Base-by-base conservation (phyloP, 2,797 vertebrate genomes). In the Crocodylus rhombifer region DNA sequence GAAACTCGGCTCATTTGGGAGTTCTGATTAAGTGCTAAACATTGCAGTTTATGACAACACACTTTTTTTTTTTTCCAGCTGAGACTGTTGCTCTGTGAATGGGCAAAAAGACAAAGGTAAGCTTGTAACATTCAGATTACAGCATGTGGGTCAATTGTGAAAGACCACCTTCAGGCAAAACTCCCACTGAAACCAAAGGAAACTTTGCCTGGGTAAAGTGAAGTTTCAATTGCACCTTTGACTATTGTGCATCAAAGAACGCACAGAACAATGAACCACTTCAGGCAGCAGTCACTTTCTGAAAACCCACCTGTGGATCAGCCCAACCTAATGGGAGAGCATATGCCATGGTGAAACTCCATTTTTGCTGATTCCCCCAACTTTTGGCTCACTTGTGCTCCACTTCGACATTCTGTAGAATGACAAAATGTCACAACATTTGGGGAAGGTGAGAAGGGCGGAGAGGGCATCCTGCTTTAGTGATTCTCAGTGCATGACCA, bases 1-100 rank as follows among this genome's bases (percentile, higher is more conserved):
- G 90, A 94, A 94, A 94, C 89, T 77, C 95, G 90, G 92, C 92
- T 95, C 94, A 92, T 94, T 77, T 94, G 92, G 87, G 81, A 92
- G 88, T 77, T 92, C 0, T 74, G 84, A 93, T 74, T 9, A 95
- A 95, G 83, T 42, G 77, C 74, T 89, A 73, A 77, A 78, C 82
- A 89, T 23, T 42, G 67, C 17, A 4, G 16, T 20, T 93, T 74
- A 58, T 91, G 87, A 82, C 67, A 88, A 87, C 42, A 73, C 75
- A 56, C 60, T 6, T n/a, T 85, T 88, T 80, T 80, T 82, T 60
- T 84, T 79, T 18, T 76, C 3, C n/a, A 63, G n/a, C 2, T 33
- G 23, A 86, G 83, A 62, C 67, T 56, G 14, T 7, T 57, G 10
- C 5, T 75, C 26, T 87, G 28, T n/a, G 84, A 87, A 77, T 25